These are phyloP conservation scores for Archaeoteleia sp. DNA, from an alignment of 2,888 invertebrate genomes.

Conservation along the genomic window DNA sequence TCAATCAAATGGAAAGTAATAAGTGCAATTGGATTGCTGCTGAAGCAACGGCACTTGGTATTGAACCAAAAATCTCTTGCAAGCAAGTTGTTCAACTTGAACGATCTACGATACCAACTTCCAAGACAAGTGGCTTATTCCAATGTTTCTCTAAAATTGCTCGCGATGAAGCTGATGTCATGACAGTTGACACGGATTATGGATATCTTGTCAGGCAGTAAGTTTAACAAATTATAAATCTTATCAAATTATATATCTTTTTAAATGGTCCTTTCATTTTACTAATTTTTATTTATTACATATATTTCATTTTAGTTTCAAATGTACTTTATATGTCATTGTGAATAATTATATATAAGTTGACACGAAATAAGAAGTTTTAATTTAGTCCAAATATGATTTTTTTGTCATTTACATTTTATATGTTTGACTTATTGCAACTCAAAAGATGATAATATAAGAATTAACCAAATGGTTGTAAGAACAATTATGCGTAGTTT, in stretches of 20 bases:
- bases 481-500: no score
- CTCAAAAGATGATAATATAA: no score
- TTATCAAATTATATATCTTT: neutral
- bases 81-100: slow-evolving; percentile 62
- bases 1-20: slow-evolving; percentile 75
- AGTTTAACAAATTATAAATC: slow-evolving; percentile 62
- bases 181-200: slow-evolving; percentile 79
- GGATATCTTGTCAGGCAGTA: slow-evolving; percentile 80
- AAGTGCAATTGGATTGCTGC: slow-evolving; percentile 80
- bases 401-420: no score
- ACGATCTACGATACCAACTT: slow-evolving; percentile 7
- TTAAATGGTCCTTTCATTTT: slow-evolving; percentile 1
- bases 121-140: slow-evolving; percentile 71
- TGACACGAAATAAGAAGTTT: no score
- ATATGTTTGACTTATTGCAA: no score
- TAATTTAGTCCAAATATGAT: no score
- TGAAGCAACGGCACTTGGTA: slow-evolving; percentile 77
- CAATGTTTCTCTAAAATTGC: slow-evolving; percentile 78
- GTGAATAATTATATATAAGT: no score
- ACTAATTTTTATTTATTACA: slow-evolving; percentile 11
- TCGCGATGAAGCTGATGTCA: slow-evolving; percentile 77
- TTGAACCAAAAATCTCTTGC: slow-evolving; percentile 79
- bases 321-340: no score
- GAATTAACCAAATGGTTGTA: no score
- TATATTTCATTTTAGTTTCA: no score